Base-by-base conservation (phyloP, 2,797 vertebrate species). In the Sphenopsis melanotis region DNA sequence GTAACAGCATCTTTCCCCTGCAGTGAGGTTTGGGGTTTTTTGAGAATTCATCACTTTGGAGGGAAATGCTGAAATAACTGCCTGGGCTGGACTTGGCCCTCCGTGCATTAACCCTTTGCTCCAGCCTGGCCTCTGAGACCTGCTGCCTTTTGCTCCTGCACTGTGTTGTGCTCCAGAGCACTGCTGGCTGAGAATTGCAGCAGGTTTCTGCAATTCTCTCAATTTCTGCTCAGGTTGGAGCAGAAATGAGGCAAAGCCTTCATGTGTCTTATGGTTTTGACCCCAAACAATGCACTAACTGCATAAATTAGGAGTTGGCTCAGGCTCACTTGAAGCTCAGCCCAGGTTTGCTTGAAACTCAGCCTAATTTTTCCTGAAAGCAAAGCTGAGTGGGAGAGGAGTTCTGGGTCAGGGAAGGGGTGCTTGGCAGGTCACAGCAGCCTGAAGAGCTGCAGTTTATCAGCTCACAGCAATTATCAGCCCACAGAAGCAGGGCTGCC, bases 271-370 rank as follows among this genome's bases (percentile, higher is more conserved):
- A 64, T 36, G 85, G 65, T 78, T 96, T 90, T 93, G 85, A 90
- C 79, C 66, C 78, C 81, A 93, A 94, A 86, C 69, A 95, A 95
- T 92, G 75, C 0, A 0, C 78, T 83, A 77, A 91, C 7, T 8
- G 82, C n/a, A 80, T 90, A 96, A 96, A 95, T 94, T 80, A 95
- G 87, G 85, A 95, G 23, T 80, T 97, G 95, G 94, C 96, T 94
- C 83, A 32, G 76, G 41, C 53, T 96, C 59, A 83, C 39, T 95
- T 96, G 97, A 96, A 91, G 87, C 63, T 82, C 49, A 89, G 93
- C 93, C 91, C 91, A 94, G 92, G 88, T 91, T 96, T 89, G 65
- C 81, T 91, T 96, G 95, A 96, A 95, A 93, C 30, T 26, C 20
- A 87, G 89, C 85, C 90, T 91, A 83, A 89, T 92, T 97, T 97